Evolutionary conservation across 2,797 vertebrate genomes (phyloP), one percentile per base, ranked within the genome.

Genomic region (Caiman crocodilus): DNA sequence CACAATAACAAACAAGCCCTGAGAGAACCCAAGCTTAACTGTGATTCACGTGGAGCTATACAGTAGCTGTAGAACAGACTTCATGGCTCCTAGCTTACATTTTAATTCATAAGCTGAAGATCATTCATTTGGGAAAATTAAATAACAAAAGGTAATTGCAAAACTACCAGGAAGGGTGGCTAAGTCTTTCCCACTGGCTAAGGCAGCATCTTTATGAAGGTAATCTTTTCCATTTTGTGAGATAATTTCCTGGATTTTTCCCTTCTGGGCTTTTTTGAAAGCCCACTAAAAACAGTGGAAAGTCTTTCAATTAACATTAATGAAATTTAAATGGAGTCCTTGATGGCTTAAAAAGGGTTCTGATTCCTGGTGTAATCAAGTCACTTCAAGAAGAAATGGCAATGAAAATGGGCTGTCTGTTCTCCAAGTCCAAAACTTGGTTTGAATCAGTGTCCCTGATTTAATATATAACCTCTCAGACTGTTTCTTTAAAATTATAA

Each of bases 41-140:
- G 35, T 50, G 35, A 14, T 26, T 73, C 23, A 26, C 23, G 7
- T 32, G 7, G 23, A 14, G 35, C 23, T 73, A 23, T 25, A 50
- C 13, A 4, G 20, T 32, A 14, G 20, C 30, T 23, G 6, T 14
- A 64, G 14, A 91, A 55, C 6, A 63, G 30, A 94, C 10, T 12
- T 5, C 0, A 0, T 9, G 32, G 26, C 9, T 76, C 28, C 65
- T 6, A n/a, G 0, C 0, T 0, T 2, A 25, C 17, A 59, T 88
- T 76, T 82, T 35, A 25, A 16, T 76, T 83, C 56, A 20, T 6
- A 7, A 28, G 28, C 11, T 20, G 25, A 73, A 11, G 18, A 84
- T 78, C 10, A 14, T 28, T 18, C 4, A 4, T 76, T 23, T 77
- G 59, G 23, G 65, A 75, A 83, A 88, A 73, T 42, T 73, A 88